Evolutionary conservation across 37 sponge, comb jelly and placozoan genomes (phyloP).

Genomic region (Axinella damicornis): DNA sequence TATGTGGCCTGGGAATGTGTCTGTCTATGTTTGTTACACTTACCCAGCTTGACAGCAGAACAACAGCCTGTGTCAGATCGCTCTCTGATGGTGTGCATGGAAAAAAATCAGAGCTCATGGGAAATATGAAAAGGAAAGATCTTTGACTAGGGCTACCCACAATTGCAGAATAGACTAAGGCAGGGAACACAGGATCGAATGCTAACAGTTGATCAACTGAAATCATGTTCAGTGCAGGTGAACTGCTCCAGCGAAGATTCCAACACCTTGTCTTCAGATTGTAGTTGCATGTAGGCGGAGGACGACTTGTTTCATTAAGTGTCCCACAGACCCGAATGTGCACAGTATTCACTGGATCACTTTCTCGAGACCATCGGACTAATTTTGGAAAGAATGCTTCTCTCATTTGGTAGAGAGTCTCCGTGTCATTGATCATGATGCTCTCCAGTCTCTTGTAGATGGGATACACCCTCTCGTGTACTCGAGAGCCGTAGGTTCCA

Average conservation of each 20-base stretch:
- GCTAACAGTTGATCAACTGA: background rate
- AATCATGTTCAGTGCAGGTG: background rate
- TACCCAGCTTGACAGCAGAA: background rate
- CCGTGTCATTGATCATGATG: background rate
- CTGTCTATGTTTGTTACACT: no score
- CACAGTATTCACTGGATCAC: background rate
- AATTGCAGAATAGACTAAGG: background rate
- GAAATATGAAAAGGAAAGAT: background rate
- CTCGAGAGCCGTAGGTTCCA: no score
- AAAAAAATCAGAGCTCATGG: background rate
- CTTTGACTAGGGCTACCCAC: background rate
- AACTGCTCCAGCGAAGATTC: slow-evolving; percentile 1
- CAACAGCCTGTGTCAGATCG: background rate
- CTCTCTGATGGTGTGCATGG: background rate
- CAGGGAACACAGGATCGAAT: background rate
- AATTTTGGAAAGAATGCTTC: background rate
- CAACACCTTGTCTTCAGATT: background rate
- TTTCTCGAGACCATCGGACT: no score
- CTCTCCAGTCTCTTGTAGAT: background rate
- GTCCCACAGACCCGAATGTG: background rate
- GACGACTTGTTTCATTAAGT: no score
- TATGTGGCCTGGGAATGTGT: no score
- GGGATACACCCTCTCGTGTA: background rate
- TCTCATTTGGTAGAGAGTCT: background rate
- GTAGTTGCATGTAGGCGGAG: no score